A percentile compares a stretch with the other conserved stretches of the same genome.
Evolutionary conservation across 2,113 vertebrate genomes (phyloP).

Genomic region (Salvelinus sp.): DNA sequence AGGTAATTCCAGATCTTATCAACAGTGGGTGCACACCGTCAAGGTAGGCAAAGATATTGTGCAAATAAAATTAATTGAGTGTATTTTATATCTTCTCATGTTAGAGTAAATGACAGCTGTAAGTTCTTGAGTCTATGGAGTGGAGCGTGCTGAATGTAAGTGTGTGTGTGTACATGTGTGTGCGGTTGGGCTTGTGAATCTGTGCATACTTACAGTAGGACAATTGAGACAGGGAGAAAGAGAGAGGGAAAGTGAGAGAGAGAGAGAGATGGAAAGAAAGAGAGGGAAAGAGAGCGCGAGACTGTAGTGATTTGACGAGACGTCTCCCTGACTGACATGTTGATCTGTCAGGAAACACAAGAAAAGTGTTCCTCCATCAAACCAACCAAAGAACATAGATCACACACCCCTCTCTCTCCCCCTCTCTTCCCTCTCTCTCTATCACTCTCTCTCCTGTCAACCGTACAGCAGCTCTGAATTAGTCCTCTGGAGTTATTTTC

Average conservation of each 20-base stretch:
- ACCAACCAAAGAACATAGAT: constrained; percentile 66
- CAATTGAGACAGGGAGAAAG: constrained; percentile 61
- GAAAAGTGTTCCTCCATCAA: constrained; percentile 68
- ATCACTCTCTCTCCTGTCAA: constrained; percentile 35
- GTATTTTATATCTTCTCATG: not conserved
- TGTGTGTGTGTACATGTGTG: not conserved
- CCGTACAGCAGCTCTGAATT: constrained; percentile 60
- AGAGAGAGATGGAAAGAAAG: not conserved
- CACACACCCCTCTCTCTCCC: constrained; percentile 30
- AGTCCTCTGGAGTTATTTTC: constrained; percentile 77
- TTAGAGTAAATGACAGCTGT: not conserved
- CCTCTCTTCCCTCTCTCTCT: constrained; percentile 15
- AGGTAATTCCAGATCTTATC: constrained; percentile 91
- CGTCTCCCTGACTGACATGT: constrained; percentile 73
- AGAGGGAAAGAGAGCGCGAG: not conserved
- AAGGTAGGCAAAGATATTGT: constrained; percentile 79
- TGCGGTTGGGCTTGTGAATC: constrained; percentile 55
- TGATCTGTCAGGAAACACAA: constrained; percentile 78
- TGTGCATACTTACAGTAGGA: constrained; percentile 63
- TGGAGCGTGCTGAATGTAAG: not conserved
- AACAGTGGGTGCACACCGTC: constrained; percentile 93
- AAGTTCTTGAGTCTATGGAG: not conserved
- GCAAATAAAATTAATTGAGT: not conserved
- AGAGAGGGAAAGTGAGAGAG: not conserved
- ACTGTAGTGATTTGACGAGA: constrained; percentile 72